Base-by-base conservation (phyloP, 2,888 invertebrate genomes). In the Cephus pulcher region DNA sequence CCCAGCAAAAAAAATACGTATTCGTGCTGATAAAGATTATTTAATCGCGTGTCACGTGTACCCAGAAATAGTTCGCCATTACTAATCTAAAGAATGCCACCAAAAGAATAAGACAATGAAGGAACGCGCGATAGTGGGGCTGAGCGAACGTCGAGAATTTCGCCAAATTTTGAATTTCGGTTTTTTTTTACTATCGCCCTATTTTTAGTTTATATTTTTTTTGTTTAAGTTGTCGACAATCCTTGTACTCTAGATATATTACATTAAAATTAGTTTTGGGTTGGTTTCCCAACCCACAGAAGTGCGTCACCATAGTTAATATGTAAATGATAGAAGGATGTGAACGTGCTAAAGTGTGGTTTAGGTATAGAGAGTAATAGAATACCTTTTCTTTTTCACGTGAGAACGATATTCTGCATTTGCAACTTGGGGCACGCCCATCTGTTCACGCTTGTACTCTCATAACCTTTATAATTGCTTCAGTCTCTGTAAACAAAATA, bases 341-440 rank as follows among this genome's bases (percentile, higher is more conserved):
- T 85, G 85, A 88, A 85, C 84, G 86, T 89, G 88, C 88, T 85
- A 87, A 88, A 88, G 86, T 89, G 86, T 90, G 89, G 88, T 80
- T 79, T 77, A 85, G 87, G 87, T 89, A 91, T 89, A 89, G 89
- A 90, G 88, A 86, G 84, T 88, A 90, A 89, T 89, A 86, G 88
- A 90, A 91, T 91, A 91, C 91, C 91, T 91, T 91, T 87, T 86
- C 91, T 91, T 91, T 87, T 86, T 84, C 84, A 83, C 77, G 87
- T 87, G 86, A 88, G 89, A 88, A 87, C 86, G 80, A 68, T 76
- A 86, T 84, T 88, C 88, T 84, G 89, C 87, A 86, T 83, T 89
- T 82, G 84, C 80, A 80, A 82, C 83, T 81, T 56, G 79, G 81
- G 37, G 74, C 74, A 74, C 74, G 40, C 76, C 73, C 80, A 82